phyloP scores from a whole-genome alignment of 2,888 invertebrate genomes.

The Platerodrilus igneus region DNA sequence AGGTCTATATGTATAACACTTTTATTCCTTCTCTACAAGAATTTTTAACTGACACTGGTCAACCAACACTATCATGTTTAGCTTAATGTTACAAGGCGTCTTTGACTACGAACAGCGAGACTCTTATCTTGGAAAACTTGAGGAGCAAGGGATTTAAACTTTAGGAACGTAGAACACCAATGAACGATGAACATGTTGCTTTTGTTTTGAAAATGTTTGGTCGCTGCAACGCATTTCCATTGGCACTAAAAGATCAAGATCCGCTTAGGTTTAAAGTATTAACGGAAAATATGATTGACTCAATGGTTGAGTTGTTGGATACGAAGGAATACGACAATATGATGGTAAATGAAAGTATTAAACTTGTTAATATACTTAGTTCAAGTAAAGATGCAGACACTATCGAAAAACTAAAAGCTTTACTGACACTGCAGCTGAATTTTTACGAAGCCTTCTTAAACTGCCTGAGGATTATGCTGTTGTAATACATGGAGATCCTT shows the following conservation, averaged over 20 bases:
- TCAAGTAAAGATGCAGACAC: slow-evolving; percentile 3
- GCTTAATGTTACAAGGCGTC: slow-evolving; percentile 3
- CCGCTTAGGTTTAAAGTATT: slow-evolving; percentile 20
- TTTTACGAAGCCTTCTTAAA: not conserved
- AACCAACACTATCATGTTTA: not conserved
- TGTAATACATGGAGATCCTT: slow-evolving; percentile 34
- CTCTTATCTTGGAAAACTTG: slow-evolving; percentile 35
- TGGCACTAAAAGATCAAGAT: slow-evolving; percentile 34
- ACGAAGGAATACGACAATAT: no score
- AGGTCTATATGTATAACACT: slow-evolving; percentile 7
- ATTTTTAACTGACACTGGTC: slow-evolving; percentile 5
- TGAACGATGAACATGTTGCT: slow-evolving; percentile 34
- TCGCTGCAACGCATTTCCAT: slow-evolving; percentile 36
- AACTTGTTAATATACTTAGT: no score
- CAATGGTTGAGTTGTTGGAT: no score
- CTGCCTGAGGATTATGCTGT: slow-evolving; percentile 19
- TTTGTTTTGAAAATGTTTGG: slow-evolving; percentile 35
- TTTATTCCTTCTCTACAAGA: not conserved
- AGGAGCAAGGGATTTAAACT: slow-evolving; percentile 30
- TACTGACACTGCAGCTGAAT: not conserved
- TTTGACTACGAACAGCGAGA: slow-evolving; percentile 14
- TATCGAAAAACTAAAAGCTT: slow-evolving; percentile 5
- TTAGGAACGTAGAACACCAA: slow-evolving; percentile 31
- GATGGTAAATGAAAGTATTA: no score
- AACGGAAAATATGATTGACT: not conserved